Percentiles rank a stretch among this genome's conserved stretches.
Conservation (phyloP, 2,888 invertebrate genomes). For the Omphaloscelis lunosa region DNA sequence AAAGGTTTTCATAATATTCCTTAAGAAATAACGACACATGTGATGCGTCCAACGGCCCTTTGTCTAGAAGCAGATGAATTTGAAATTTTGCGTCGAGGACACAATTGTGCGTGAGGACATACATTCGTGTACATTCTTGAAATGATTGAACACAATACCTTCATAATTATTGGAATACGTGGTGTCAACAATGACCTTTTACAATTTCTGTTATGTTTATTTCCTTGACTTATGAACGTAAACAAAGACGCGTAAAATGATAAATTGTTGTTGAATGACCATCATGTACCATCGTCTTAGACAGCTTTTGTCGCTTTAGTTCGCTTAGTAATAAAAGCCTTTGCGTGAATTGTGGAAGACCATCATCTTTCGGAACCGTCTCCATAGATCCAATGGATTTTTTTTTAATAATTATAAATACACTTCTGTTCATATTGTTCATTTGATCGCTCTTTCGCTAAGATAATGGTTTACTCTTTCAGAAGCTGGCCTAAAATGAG, state of each 20-base stretch:
- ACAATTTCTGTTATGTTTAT: slow-evolving; percentile 23
- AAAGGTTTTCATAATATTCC: slow-evolving; percentile 25
- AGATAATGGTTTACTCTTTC: not conserved
- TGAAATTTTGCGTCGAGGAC: slow-evolving; percentile 35
- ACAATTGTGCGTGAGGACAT: slow-evolving; percentile 21
- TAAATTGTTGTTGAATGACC: slow-evolving; percentile 28
- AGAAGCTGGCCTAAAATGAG: not conserved
- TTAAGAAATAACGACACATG: slow-evolving; percentile 19
- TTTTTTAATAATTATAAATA: not conserved
- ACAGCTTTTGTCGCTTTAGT: slow-evolving; percentile 5
- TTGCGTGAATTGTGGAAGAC: slow-evolving; percentile 4
- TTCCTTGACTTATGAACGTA: slow-evolving; percentile 10
- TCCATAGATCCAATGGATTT: no score
- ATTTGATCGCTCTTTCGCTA: not conserved
- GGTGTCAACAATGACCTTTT: slow-evolving; percentile 48
- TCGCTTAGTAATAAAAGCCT: not conserved
- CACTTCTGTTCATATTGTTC: not conserved
- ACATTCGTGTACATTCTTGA: slow-evolving; percentile 20
- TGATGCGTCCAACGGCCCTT: slow-evolving; percentile 37
- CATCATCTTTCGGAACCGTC: not conserved
- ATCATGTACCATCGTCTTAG: slow-evolving; percentile 4
- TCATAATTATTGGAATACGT: slow-evolving; percentile 43
- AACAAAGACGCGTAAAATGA: slow-evolving; percentile 54
- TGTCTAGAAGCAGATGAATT: slow-evolving; percentile 37
- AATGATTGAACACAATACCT: slow-evolving; percentile 45